Evolutionary conservation across 2,113 vertebrate genomes (phyloP).

Genomic region (Spermophilus dauricus): DNA sequence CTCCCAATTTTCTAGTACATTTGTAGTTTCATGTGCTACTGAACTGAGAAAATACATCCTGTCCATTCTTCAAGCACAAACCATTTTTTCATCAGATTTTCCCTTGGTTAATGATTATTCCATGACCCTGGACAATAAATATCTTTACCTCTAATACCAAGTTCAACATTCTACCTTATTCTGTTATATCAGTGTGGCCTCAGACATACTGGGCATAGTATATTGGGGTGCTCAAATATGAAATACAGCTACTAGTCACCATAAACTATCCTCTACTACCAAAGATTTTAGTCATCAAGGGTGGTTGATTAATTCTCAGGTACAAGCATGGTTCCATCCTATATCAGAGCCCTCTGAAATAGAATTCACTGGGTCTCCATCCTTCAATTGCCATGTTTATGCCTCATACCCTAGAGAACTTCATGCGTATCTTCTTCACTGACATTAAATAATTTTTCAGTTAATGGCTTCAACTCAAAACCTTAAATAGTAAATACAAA

Average conservation of each 20-base stretch:
- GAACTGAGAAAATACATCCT: slow-evolving; percentile 24
- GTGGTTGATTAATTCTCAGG: not conserved
- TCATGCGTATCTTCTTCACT: slow-evolving; percentile 10
- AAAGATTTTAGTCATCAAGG: not conserved
- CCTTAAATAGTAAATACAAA: slow-evolving; percentile 1
- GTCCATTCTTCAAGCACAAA: slow-evolving; percentile 42
- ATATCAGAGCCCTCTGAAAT: not conserved
- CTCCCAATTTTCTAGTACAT: slow-evolving; percentile 19
- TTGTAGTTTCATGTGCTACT: not conserved
- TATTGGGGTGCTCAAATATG: not conserved
- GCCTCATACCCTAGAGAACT: not conserved
- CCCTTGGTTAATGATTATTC: slow-evolving; percentile 32
- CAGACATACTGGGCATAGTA: not conserved
- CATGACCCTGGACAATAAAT: not conserved
- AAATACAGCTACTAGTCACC: not conserved
- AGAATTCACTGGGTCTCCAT: not conserved
- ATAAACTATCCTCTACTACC: not conserved
- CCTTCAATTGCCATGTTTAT: not conserved
- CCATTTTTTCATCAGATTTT: not conserved
- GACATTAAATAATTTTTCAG: not conserved
- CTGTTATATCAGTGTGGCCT: not conserved
- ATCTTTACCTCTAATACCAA: not conserved
- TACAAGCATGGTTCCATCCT: not conserved
- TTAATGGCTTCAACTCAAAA: slow-evolving; percentile 20
- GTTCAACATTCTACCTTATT: slow-evolving; percentile 1